Percentiles rank a stretch among this genome's conserved stretches.
These are phyloP conservation scores for Fratercula arctica DNA, from an alignment of 2,797 vertebrate genomes.

Conservation along the genomic window DNA sequence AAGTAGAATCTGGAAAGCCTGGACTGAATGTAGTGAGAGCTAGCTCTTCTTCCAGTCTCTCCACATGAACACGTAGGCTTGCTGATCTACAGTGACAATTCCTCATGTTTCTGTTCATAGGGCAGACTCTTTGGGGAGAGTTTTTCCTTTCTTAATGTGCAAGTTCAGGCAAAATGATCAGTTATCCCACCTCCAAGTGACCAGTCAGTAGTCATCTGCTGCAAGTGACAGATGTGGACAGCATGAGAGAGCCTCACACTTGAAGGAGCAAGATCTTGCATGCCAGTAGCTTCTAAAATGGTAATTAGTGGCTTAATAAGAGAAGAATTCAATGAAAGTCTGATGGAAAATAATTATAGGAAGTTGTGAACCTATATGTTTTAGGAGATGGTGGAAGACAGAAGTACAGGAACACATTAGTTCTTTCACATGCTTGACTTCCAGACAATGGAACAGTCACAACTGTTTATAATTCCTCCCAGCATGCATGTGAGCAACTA, in stretches of 20 bases:
- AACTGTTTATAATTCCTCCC: neutral
- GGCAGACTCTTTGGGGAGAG: neutral
- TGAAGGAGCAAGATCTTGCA: neutral
- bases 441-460: neutral
- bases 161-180: neutral
- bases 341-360: neutral
- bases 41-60: neutral
- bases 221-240: neutral
- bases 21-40: neutral
- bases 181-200: neutral
- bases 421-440: neutral
- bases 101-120: rapidly evolving
- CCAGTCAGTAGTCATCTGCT: neutral
- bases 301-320: neutral
- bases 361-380: neutral
- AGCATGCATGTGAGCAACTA: neutral
- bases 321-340: neutral
- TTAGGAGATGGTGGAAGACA: neutral
- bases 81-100: neutral
- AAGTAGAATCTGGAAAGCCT: neutral
- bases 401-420: neutral
- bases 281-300: neutral
- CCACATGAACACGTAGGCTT: neutral
- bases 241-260: neutral
- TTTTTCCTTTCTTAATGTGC: neutral